Conservation (phyloP, 2,113 vertebrate genomes). For the Phainopepla nitens region DNA sequence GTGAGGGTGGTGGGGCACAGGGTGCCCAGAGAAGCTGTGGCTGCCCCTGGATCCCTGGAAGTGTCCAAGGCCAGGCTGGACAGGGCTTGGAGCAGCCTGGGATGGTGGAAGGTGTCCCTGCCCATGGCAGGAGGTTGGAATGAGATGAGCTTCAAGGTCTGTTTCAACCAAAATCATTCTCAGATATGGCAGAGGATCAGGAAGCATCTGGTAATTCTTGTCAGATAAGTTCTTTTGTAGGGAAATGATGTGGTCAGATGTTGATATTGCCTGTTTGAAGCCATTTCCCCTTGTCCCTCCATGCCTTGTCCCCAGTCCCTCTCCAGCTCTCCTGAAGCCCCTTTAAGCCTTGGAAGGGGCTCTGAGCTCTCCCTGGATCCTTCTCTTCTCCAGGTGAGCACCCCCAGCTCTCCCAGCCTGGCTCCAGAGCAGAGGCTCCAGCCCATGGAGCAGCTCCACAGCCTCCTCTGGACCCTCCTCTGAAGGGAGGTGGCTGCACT, state of each 20-base stretch:
- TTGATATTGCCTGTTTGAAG: background rate
- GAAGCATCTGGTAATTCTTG: background rate
- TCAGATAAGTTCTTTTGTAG: background rate
- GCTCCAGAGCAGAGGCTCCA: background rate
- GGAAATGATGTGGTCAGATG: background rate
- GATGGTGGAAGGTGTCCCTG: background rate
- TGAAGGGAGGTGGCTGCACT: background rate
- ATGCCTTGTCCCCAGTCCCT: background rate
- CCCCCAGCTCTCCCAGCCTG: background rate
- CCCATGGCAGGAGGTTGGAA: background rate
- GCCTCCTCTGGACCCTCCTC: background rate
- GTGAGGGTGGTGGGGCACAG: background rate
- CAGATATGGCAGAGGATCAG: background rate
- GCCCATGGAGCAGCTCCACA: fast-evolving
- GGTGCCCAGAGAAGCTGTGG: background rate
- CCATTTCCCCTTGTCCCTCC: background rate
- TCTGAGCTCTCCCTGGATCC: background rate
- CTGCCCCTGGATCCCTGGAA: background rate
- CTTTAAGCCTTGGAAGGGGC: background rate
- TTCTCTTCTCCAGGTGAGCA: background rate
- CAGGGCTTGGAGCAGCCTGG: fast-evolving
- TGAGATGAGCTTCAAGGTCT: background rate
- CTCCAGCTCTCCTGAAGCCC: background rate
- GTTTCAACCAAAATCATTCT: background rate
- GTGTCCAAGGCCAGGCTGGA: background rate